Evolutionary conservation across 1,140 invertebrate genomes (phyloP).

Genomic region (Aphidius ervi): DNA sequence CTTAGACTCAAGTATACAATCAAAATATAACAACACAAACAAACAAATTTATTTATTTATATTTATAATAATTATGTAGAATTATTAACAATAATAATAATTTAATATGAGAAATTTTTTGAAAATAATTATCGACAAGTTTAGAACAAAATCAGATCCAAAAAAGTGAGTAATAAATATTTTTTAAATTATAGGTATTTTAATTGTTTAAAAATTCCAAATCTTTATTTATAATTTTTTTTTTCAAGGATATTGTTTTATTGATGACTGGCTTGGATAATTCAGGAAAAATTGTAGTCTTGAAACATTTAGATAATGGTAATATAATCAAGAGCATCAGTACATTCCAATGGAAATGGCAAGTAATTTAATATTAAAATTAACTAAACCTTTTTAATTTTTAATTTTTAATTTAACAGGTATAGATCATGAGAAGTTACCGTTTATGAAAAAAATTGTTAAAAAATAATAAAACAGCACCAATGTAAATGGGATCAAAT

Average conservation of each 20-base stretch:
- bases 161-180: slow-evolving; percentile 29
- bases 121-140: slow-evolving; percentile 28
- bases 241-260: slow-evolving; percentile 67
- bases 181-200: slow-evolving; percentile 13
- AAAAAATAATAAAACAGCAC: slow-evolving; percentile 36
- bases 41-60: no score
- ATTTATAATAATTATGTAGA: no score
- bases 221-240: slow-evolving; percentile 2
- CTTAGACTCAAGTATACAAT: no score
- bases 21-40: no score
- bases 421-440: slow-evolving; percentile 16
- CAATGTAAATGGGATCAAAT: slow-evolving; percentile 21
- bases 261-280: slow-evolving; percentile 81
- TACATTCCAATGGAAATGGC: slow-evolving; percentile 27
- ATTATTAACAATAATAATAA: background rate
- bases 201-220: background rate
- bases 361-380: no score
- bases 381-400: no score
- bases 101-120: slow-evolving; percentile 37
- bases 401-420: slow-evolving; percentile 2
- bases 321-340: slow-evolving; percentile 33
- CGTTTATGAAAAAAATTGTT: slow-evolving; percentile 28
- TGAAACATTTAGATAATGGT: slow-evolving; percentile 72
- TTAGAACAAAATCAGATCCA: slow-evolving; percentile 24
- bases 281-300: slow-evolving; percentile 80